These are phyloP conservation scores for Prorops nasuta DNA, from an alignment of 1,140 invertebrate genomes.

Conservation along the genomic window DNA sequence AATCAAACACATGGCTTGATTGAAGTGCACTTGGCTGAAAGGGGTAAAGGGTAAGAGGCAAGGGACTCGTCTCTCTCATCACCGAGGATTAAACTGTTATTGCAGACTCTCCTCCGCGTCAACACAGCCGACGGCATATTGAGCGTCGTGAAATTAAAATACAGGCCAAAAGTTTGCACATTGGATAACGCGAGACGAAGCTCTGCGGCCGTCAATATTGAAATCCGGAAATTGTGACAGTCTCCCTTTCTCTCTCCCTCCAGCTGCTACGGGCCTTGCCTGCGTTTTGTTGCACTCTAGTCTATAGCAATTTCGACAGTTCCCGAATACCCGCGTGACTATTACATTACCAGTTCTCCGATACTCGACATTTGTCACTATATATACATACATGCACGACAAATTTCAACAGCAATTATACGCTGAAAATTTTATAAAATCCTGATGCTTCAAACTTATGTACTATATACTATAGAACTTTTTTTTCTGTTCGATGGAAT, in stretches of 20 bases:
- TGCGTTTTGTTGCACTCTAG: neutral
- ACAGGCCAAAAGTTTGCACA: slow-evolving; percentile 47
- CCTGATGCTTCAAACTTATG: neutral
- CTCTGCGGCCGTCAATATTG: slow-evolving; percentile 40
- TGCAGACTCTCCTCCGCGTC: slow-evolving; percentile 32
- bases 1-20: slow-evolving; percentile 39
- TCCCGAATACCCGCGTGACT: neutral
- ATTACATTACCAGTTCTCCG: neutral
- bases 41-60: slow-evolving; percentile 27
- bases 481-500: neutral
- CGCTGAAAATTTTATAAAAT: neutral
- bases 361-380: neutral
- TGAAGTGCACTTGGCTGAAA: slow-evolving; percentile 37
- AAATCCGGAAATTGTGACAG: slow-evolving; percentile 37
- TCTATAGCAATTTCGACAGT: neutral
- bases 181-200: slow-evolving; percentile 37
- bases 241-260: neutral
- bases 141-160: slow-evolving; percentile 46
- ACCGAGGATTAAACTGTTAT: slow-evolving; percentile 49
- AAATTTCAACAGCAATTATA: neutral
- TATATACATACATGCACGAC: neutral
- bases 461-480: neutral
- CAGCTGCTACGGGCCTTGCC: neutral
- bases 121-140: slow-evolving; percentile 28
- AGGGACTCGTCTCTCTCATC: slow-evolving; percentile 38